A percentile compares a stretch with the other conserved stretches of the same genome.
Evolutionary conservation across 2,113 vertebrate species (phyloP).

Genomic region (Labeo rohita): DNA sequence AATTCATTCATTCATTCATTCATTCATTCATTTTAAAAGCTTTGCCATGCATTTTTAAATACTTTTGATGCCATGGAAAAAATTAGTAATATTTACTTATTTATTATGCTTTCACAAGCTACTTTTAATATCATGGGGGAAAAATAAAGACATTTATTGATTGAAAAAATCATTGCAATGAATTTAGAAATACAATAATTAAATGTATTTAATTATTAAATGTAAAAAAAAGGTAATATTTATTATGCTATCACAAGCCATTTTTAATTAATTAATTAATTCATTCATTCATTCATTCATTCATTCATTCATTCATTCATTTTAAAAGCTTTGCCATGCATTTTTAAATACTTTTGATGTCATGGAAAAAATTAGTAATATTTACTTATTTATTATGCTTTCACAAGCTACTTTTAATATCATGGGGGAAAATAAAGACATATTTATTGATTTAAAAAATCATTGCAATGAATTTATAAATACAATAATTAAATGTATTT

Average conservation of each 20-base stretch:
- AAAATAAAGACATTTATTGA: background rate
- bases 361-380: background rate
- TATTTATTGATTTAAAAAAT: no score
- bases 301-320: background rate
- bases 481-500: no score
- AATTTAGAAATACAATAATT: no score
- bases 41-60: background rate
- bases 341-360: background rate
- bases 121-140: background rate
- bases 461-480: no score
- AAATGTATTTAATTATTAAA: no score
- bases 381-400: background rate
- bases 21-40: background rate
- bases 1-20: no score
- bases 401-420: background rate
- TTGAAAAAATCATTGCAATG: no score
- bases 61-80: background rate
- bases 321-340: background rate
- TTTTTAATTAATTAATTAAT: background rate
- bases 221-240: no score
- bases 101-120: background rate
- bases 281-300: no score
- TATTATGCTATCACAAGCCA: background rate
- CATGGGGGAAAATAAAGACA: no score
- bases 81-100: background rate